phyloP scores from a whole-genome alignment of 35 echinoderm and acorn worm genomes.

The Lytechinus pictus region DNA sequence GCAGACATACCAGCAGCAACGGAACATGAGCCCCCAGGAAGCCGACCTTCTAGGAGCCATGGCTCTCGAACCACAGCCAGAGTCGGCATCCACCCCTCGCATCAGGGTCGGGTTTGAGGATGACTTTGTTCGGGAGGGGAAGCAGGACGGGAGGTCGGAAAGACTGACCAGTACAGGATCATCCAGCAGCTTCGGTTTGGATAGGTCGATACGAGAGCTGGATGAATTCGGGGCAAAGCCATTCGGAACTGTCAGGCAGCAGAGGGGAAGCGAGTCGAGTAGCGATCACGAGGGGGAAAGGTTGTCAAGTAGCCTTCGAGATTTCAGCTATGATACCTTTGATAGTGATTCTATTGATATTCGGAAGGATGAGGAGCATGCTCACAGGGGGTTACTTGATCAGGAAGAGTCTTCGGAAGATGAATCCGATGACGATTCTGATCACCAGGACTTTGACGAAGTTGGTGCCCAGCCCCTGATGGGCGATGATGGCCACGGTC shows the following conservation, averaged over 20 bases:
- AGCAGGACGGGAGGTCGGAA: neutral
- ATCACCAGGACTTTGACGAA: constrained; percentile 75
- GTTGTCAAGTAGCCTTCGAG: constrained; percentile 50
- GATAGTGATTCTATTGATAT: constrained; percentile 72
- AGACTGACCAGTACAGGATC: constrained; percentile 15
- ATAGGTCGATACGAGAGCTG: constrained; percentile 56
- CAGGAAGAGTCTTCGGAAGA: constrained; percentile 70
- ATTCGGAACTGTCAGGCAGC: constrained; percentile 64
- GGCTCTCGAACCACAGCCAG: constrained; percentile 15
- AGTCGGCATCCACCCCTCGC: constrained; percentile 34
- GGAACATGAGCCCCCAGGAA: constrained; percentile 47
- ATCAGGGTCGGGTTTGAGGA: constrained; percentile 61
- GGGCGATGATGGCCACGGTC: constrained; percentile 68
- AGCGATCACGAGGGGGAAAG: constrained; percentile 77
- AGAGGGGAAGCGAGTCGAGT: constrained; percentile 71
- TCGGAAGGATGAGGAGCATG: constrained; percentile 77
- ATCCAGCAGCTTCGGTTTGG: constrained; percentile 30
- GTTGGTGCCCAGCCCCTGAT: constrained; percentile 58
- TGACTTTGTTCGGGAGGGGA: constrained; percentile 46
- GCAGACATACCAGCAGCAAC: constrained; percentile 34
- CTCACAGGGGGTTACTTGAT: constrained; percentile 81
- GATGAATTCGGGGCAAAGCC: constrained; percentile 82
- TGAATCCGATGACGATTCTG: constrained; percentile 75
- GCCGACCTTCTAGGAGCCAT: constrained; percentile 27
- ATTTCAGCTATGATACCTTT: constrained; percentile 82